A percentile compares a stretch with the other conserved stretches of the same genome.
phyloP scores from a whole-genome alignment of 2,888 invertebrate genomes.

The Drosophila tripunctata region DNA sequence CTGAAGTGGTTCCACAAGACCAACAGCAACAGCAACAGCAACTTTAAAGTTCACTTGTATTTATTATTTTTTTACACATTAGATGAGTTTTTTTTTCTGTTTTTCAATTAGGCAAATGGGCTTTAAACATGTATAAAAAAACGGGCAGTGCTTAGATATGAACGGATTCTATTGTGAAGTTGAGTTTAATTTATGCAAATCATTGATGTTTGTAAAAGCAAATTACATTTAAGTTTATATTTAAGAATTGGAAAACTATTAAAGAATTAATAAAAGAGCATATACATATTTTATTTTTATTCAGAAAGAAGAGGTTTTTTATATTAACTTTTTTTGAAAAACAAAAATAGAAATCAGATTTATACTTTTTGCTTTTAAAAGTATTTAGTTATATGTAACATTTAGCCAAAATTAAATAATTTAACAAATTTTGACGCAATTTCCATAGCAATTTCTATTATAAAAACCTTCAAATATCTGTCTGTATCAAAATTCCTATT shows the following conservation, averaged over 20 bases:
- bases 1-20: conserved; percentile 7
- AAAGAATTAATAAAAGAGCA: too few species aligned
- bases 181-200: not conserved
- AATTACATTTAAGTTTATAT: too few species aligned
- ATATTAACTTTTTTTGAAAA: too few species aligned
- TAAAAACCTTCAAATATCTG: not conserved
- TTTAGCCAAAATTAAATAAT: too few species aligned
- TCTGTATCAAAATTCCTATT: not conserved
- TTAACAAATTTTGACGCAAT: too few species aligned
- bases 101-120: conserved; percentile 66
- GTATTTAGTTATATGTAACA: too few species aligned
- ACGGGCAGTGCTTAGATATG: conserved; percentile 7
- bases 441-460: too few species aligned
- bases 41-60: conserved; percentile 54
- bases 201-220: not conserved
- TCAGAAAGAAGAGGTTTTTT: too few species aligned
- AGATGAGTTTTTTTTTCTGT: conserved; percentile 12
- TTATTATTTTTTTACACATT: conserved; percentile 28
- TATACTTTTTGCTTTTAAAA: too few species aligned
- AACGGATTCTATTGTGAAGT: conserved; percentile 1
- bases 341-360: too few species aligned
- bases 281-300: too few species aligned
- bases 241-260: too few species aligned
- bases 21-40: conserved; percentile 16
- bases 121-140: conserved; percentile 21